phyloP scores from a whole-genome alignment of 2,888 invertebrate genomes.

The Drosophila limbata region DNA sequence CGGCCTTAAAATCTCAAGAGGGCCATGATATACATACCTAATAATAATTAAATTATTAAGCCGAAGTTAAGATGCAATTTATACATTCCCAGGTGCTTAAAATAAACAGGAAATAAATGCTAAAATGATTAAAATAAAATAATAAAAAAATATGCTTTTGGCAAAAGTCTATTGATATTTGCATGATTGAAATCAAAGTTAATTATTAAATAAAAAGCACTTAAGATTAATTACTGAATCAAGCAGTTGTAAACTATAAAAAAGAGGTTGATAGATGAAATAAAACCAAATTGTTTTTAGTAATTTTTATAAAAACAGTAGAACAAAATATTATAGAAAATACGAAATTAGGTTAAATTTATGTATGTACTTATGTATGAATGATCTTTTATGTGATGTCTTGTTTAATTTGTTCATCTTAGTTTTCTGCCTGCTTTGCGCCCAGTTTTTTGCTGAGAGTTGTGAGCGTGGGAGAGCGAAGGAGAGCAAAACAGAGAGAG shows the following conservation, averaged over 20 bases:
- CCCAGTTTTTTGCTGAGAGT: background rate
- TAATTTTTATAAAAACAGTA: background rate
- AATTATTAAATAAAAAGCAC: background rate
- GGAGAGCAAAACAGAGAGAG: background rate
- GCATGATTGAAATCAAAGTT: too few species aligned
- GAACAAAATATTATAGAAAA: background rate
- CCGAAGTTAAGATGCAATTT: background rate
- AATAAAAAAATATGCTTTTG: background rate
- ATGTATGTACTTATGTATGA: constrained; percentile 2
- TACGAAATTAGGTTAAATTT: background rate
- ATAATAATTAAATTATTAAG: background rate
- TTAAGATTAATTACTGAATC: background rate
- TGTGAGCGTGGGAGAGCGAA: constrained; percentile 1
- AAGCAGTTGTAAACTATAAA: background rate
- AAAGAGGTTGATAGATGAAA: background rate
- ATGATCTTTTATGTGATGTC: constrained; percentile 29
- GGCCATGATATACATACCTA: background rate
- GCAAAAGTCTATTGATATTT: background rate
- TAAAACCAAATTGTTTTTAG: background rate
- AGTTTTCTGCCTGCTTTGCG: background rate
- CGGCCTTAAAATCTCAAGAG: background rate
- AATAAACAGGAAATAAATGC: background rate
- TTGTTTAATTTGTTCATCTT: constrained; percentile 8
- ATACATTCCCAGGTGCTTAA: background rate
- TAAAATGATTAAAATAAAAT: background rate